These are phyloP conservation scores for Hycleus cichorii DNA, from an alignment of 1,140 invertebrate genomes.

Conservation along the genomic window DNA sequence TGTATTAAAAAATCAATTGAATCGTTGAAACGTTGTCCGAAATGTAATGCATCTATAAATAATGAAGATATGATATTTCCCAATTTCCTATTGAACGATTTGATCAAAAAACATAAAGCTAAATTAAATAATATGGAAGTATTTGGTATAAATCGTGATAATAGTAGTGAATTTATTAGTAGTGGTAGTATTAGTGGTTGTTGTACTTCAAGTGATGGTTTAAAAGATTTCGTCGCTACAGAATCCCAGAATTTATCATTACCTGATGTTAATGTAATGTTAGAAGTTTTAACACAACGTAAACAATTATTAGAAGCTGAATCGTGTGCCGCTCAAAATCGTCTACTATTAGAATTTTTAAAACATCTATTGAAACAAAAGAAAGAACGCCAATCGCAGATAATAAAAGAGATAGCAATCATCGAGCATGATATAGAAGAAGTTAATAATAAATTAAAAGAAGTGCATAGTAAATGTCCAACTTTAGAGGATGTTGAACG, in stretches of 20 bases:
- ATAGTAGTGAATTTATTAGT: constrained; percentile 31
- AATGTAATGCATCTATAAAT: constrained; percentile 69
- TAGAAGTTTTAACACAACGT: constrained; percentile 69
- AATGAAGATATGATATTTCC: constrained; percentile 74
- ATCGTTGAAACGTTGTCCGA: constrained; percentile 74
- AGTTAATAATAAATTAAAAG: constrained; percentile 64
- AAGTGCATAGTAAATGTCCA: constrained; percentile 51
- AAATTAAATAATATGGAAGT: constrained; percentile 49
- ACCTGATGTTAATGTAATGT: constrained; percentile 72
- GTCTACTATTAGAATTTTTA: constrained; percentile 78
- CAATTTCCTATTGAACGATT: constrained; percentile 78
- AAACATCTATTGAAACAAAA: constrained; percentile 69
- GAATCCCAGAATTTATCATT: constrained; percentile 67
- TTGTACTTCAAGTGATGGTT: constrained; percentile 45
- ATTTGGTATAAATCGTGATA: constrained; percentile 42
- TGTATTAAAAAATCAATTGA: constrained; percentile 79
- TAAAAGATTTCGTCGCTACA: constrained; percentile 57
- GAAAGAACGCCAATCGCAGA: constrained; percentile 62
- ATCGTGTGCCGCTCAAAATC: constrained; percentile 67
- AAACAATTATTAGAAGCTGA: constrained; percentile 77
- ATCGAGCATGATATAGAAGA: constrained; percentile 74
- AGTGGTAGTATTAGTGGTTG: too few species aligned
- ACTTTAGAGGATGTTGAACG: constrained; percentile 42
- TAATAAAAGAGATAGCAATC: constrained; percentile 61
- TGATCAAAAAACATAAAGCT: constrained; percentile 68